phyloP scores from a whole-genome alignment of 2,888 invertebrate genomes.

The Eupithecia centaureata region DNA sequence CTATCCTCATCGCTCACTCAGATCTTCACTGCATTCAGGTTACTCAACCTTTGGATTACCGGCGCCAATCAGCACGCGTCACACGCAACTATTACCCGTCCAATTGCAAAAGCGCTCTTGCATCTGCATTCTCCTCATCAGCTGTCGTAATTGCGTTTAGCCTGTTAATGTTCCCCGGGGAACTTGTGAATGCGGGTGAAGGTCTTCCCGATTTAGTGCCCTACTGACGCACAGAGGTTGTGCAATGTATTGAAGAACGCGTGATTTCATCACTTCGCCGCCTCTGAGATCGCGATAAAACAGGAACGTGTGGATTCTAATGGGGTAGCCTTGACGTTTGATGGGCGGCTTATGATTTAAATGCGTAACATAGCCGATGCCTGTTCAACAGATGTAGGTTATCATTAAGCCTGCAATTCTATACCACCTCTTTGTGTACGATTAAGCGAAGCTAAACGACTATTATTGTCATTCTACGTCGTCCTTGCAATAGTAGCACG shows the following conservation, averaged over 20 bases:
- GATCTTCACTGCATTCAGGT: constrained; percentile 34
- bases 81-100: constrained; percentile 41
- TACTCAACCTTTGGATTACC: constrained; percentile 44
- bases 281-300: constrained; percentile 42
- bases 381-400: constrained; percentile 25
- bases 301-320: constrained; percentile 48
- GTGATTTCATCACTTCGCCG: constrained; percentile 58
- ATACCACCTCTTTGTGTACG: constrained; percentile 35
- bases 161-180: constrained; percentile 59
- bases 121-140: constrained; percentile 22
- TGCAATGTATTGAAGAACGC: constrained; percentile 63
- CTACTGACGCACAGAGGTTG: constrained; percentile 66
- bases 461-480: constrained; percentile 32
- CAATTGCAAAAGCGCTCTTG: constrained; percentile 30
- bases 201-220: constrained; percentile 78
- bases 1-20: constrained; percentile 44
- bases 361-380: constrained; percentile 15
- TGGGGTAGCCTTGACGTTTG: constrained; percentile 47
- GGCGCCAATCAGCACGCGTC: constrained; percentile 45
- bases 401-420: constrained; percentile 19
- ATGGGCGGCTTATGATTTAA: constrained; percentile 29
- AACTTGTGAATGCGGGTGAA: constrained; percentile 74
- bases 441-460: constrained; percentile 19
- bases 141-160: constrained; percentile 32
- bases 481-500: constrained; percentile 32